phyloP scores from a whole-genome alignment of 1,140 invertebrate species.

The Palaemon carinicauda region DNA sequence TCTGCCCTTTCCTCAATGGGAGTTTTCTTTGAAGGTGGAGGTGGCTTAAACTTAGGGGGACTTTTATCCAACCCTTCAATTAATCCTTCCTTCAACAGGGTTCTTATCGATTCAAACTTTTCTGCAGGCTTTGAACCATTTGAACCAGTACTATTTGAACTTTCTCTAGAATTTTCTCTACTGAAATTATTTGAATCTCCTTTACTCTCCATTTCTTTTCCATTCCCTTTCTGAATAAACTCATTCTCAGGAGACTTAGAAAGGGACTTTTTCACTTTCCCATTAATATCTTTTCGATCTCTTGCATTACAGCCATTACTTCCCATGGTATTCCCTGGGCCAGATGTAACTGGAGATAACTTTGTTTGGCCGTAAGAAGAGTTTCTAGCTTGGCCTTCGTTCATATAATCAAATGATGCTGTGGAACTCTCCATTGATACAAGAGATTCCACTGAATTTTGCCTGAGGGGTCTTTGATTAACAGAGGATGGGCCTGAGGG shows the following conservation, averaged over 20 bases:
- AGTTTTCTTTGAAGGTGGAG: constrained; percentile 60
- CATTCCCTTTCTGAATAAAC: not conserved
- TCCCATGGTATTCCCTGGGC: not conserved
- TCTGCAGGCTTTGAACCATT: constrained; percentile 64
- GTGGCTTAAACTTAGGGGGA: constrained; percentile 67
- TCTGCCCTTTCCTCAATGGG: constrained; percentile 40
- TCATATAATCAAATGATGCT: constrained; percentile 57
- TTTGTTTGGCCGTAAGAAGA: constrained; percentile 26
- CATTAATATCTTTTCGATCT: constrained; percentile 34
- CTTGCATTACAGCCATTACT: not conserved
- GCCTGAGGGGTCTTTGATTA: constrained; percentile 32
- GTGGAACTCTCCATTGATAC: constrained; percentile 50
- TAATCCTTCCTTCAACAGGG: constrained; percentile 75
- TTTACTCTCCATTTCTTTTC: not conserved
- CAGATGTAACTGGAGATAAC: constrained; percentile 14
- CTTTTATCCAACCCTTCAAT: constrained; percentile 69
- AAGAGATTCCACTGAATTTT: constrained; percentile 45
- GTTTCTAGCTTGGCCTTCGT: constrained; percentile 28
- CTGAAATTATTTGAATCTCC: constrained; percentile 22
- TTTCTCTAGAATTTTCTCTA: constrained; percentile 41
- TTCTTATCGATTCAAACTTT: constrained; percentile 82
- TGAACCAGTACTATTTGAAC: constrained; percentile 38
- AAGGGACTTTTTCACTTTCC: constrained; percentile 26
- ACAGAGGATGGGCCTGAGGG: constrained; percentile 28
- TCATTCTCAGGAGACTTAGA: constrained; percentile 24